These are phyloP conservation scores for Myiotriccus ornatus DNA, from an alignment of 2,797 vertebrate species.

Conservation along the genomic window DNA sequence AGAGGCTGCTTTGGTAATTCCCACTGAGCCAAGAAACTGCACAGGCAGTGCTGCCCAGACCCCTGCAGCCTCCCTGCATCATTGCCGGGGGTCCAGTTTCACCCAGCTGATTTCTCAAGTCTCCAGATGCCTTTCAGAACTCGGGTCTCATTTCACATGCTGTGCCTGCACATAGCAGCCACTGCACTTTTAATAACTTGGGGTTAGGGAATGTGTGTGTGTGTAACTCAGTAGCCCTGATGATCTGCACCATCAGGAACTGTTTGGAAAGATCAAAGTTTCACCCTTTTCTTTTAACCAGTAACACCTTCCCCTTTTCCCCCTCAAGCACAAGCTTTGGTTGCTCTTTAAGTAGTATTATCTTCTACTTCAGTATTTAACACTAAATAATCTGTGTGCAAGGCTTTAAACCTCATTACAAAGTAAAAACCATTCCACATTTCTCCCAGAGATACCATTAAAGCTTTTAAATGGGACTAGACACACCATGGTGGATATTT, in stretches of 20 bases:
- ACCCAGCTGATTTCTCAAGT: background rate
- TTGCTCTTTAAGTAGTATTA: background rate
- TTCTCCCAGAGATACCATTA: background rate
- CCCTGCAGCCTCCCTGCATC: background rate
- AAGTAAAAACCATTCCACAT: background rate
- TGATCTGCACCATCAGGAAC: background rate
- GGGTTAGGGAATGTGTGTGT: background rate
- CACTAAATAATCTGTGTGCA: background rate
- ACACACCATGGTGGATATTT: background rate
- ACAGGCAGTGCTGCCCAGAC: background rate
- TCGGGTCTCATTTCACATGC: background rate
- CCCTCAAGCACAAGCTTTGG: background rate
- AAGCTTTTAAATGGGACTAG: background rate
- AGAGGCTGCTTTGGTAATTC: background rate
- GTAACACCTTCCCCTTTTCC: background rate
- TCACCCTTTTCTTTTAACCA: background rate
- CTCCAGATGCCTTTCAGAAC: background rate
- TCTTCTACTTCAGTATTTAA: background rate
- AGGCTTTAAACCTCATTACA: background rate
- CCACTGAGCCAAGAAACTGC: background rate
- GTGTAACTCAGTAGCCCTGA: background rate
- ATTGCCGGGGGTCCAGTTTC: background rate
- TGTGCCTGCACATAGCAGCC: background rate
- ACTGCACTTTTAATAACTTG: background rate
- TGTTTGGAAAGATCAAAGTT: background rate